Evolutionary conservation across 1,140 invertebrate species (phyloP).

Genomic region (Tetragonula clypearis): DNA sequence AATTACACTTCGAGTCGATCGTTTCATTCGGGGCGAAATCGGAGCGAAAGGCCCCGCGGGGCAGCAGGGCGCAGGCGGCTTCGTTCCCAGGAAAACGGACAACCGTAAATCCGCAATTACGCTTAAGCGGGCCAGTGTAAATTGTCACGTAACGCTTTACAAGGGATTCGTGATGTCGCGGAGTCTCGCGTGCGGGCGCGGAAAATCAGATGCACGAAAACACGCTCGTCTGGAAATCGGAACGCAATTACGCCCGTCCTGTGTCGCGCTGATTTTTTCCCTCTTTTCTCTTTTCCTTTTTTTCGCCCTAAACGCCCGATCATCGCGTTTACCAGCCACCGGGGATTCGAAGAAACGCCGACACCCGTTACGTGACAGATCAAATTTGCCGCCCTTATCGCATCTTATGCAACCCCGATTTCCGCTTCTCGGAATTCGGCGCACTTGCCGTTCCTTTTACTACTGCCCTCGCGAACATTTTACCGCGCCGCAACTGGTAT

Average conservation of each 20-base stretch:
- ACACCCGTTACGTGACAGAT: background rate
- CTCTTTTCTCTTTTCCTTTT: background rate
- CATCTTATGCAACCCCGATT: background rate
- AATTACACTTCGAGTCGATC: background rate
- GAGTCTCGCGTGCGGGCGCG: conserved; percentile 12
- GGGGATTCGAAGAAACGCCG: background rate
- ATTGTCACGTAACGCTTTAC: conserved; percentile 46
- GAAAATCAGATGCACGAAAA: conserved; percentile 30
- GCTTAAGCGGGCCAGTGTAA: conserved; percentile 37
- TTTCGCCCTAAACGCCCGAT: background rate
- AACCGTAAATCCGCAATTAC: conserved; percentile 47
- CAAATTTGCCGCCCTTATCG: background rate
- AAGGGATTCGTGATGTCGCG: conserved; percentile 15
- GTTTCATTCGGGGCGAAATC: background rate
- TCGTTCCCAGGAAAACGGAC: background rate
- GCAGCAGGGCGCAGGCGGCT: background rate
- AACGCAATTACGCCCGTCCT: background rate
- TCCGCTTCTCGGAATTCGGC: background rate
- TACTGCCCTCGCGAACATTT: background rate
- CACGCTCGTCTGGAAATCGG: conserved; percentile 14
- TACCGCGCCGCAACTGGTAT: too few relatives aligned
- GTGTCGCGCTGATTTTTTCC: background rate
- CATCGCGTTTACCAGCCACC: background rate
- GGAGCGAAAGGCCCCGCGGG: background rate
- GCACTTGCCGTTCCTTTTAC: background rate